Percentiles rank a stretch among this genome's conserved stretches.
phyloP scores from a whole-genome alignment of 92 coral and sea anemone genomes.

The Blastomussa wellsi region DNA sequence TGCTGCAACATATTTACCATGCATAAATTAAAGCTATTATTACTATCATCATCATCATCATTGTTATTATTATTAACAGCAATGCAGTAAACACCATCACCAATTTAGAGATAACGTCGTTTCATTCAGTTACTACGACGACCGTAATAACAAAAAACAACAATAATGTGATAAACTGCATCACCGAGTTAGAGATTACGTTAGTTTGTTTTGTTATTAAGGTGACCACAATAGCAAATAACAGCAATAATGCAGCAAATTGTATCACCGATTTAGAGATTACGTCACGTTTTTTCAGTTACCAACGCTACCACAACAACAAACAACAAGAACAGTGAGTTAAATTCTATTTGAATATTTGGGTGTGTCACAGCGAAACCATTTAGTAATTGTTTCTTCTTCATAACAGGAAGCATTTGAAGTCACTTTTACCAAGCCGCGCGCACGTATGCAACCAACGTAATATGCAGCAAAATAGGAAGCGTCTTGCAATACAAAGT shows the following conservation, averaged over 20 bases:
- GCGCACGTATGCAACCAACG: neutral
- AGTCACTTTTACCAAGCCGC: neutral
- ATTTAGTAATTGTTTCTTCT: neutral
- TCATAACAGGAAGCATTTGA: neutral
- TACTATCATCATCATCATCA: too few species aligned
- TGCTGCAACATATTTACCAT: too few species aligned
- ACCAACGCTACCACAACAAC: neutral
- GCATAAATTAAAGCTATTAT: too few species aligned
- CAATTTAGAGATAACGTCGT: neutral
- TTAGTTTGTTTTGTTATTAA: neutral
- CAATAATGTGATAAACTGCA: neutral
- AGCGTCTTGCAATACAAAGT: too few species aligned
- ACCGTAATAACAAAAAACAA: neutral
- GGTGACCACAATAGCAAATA: neutral
- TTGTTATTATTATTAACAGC: too few species aligned
- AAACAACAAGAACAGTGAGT: neutral
- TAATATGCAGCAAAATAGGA: neutral
- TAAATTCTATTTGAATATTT: neutral
- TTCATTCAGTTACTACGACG: neutral
- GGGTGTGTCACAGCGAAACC: neutral
- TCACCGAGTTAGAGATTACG: neutral
- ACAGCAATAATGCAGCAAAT: neutral
- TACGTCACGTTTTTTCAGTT: neutral
- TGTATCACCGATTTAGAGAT: too few species aligned
- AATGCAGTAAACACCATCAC: neutral